These are phyloP conservation scores for Lepidotrigona ventralis DNA, from an alignment of 1,140 invertebrate species.

Conservation along the genomic window DNA sequence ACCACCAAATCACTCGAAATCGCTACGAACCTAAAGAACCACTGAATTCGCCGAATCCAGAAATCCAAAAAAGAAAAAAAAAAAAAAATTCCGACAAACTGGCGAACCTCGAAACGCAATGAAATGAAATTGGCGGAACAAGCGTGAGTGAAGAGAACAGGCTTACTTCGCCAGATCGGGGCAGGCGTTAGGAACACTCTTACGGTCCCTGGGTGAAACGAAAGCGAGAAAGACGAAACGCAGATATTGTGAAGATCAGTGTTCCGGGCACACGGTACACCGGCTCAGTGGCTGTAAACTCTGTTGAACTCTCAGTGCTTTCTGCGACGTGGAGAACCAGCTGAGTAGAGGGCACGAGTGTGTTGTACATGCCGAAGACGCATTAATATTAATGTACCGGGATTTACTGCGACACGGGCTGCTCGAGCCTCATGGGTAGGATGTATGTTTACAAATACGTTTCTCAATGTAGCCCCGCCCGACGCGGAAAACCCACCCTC, in stretches of 20 bases:
- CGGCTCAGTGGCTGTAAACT: slow-evolving; percentile 60
- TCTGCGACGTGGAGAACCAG: slow-evolving; percentile 48
- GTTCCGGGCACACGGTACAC: slow-evolving; percentile 24
- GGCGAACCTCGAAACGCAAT: neutral
- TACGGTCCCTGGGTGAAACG: neutral
- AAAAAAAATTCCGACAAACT: neutral
- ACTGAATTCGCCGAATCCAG: no score
- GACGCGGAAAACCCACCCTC: neutral
- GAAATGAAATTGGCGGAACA: neutral
- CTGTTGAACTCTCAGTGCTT: slow-evolving; percentile 58
- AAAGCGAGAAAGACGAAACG: slow-evolving; percentile 7
- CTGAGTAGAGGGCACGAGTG: slow-evolving; percentile 17
- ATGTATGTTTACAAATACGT: slow-evolving; percentile 71
- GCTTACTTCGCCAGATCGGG: neutral
- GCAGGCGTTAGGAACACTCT: neutral
- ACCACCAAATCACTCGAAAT: no score
- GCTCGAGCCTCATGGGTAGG: slow-evolving; percentile 57
- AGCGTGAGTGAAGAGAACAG: neutral
- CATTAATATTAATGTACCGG: slow-evolving; percentile 75
- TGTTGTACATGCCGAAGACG: slow-evolving; percentile 69
- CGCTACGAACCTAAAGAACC: neutral
- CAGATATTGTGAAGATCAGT: slow-evolving; percentile 55
- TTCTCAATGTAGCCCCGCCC: slow-evolving; percentile 49
- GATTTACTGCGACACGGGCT: slow-evolving; percentile 70
- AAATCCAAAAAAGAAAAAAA: no score